These are phyloP conservation scores for Melieria picta DNA, from an alignment of 2,888 invertebrate genomes.

Conservation along the genomic window DNA sequence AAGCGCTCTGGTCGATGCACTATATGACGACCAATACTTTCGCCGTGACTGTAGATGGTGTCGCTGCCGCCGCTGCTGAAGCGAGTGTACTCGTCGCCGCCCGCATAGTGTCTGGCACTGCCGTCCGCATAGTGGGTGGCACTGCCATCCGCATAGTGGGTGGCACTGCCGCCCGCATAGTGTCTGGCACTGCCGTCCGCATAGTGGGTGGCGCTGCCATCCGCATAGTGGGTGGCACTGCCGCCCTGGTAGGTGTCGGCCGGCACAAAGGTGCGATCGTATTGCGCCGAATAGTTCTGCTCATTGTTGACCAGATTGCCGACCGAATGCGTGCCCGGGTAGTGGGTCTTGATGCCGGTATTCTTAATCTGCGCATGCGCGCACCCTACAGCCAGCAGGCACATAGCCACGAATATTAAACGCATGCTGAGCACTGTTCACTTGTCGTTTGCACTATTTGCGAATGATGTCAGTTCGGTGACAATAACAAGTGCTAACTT, in stretches of 20 bases:
- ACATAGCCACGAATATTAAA: too few species aligned
- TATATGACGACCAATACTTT: constrained; percentile 25
- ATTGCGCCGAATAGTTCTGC: constrained; percentile 31
- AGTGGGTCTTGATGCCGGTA: constrained; percentile 58
- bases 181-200: not conserved
- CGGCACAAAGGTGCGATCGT: constrained; percentile 43
- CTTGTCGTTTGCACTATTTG: not conserved
- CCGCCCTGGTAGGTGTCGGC: constrained; percentile 55
- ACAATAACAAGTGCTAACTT: too few species aligned
- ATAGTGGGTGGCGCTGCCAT: not conserved
- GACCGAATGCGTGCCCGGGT: constrained; percentile 47
- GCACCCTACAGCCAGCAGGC: constrained; percentile 13
- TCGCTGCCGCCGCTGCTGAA: constrained; percentile 60
- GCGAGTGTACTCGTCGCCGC: constrained; percentile 22
- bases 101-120: constrained; percentile 45
- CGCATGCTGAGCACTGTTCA: not conserved
- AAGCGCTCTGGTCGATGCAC: constrained; percentile 47
- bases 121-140: constrained; percentile 24
- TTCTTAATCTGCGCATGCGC: constrained; percentile 54
- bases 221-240: not conserved
- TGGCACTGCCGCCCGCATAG: constrained; percentile 20
- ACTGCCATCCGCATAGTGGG: too few species aligned
- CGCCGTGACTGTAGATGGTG: not conserved
- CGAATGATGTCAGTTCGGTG: too few species aligned
- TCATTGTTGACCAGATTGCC: constrained; percentile 38